phyloP scores from a whole-genome alignment of 2,113 vertebrate species.

The Cisticola juncidis region DNA sequence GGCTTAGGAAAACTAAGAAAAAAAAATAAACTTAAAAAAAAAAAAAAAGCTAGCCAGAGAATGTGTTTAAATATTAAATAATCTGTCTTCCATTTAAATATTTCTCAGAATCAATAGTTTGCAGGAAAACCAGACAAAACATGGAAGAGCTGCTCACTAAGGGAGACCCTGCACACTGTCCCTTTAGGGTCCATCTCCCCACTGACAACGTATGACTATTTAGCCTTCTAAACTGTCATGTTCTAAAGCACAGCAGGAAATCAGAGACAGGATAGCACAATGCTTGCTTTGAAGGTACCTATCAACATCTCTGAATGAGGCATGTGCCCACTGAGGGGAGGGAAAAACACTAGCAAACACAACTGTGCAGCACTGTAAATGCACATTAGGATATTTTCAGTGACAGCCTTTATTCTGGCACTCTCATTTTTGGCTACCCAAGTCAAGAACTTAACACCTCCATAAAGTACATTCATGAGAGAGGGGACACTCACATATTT shows the following conservation, averaged over 20 bases:
- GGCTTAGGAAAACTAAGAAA: neutral
- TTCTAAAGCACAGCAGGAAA: neutral
- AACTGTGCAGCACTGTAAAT: neutral
- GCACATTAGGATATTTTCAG: neutral
- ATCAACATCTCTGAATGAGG: neutral
- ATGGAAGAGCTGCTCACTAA: neutral
- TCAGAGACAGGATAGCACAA: neutral
- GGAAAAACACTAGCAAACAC: neutral
- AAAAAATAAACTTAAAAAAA: neutral
- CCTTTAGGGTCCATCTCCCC: neutral
- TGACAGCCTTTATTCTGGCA: neutral
- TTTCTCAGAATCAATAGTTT: neutral
- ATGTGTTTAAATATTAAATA: neutral
- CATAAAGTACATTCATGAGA: neutral
- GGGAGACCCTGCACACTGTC: neutral
- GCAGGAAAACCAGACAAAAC: neutral
- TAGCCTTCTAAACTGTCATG: neutral
- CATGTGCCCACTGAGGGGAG: neutral
- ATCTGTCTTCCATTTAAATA: neutral
- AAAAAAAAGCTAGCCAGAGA: neutral
- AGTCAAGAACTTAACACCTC: neutral
- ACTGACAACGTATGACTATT: neutral
- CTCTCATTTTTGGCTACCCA: neutral
- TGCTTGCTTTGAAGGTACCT: neutral
- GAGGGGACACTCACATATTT: neutral